These are phyloP conservation scores for Habroteleia sp. DNA, from an alignment of 2,888 invertebrate species.

Conservation along the genomic window DNA sequence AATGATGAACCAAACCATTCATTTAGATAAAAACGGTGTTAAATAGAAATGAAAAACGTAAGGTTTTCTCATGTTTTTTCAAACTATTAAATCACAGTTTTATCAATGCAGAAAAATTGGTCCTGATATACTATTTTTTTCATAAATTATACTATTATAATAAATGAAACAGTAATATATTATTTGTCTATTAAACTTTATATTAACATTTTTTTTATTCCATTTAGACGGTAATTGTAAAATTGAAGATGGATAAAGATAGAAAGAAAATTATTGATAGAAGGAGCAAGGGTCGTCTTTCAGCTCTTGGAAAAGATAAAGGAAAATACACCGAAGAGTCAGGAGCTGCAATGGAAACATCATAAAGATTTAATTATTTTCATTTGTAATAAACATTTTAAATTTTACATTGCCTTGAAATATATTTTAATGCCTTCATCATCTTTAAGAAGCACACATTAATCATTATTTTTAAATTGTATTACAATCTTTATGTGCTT, in stretches of 20 bases:
- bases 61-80: slow-evolving; percentile 81
- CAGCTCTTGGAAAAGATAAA: slow-evolving; percentile 97
- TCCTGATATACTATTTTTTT: slow-evolving; percentile 25
- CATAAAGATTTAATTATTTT: too few relatives aligned
- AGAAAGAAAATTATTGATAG: slow-evolving; percentile 98
- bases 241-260: slow-evolving; percentile 99
- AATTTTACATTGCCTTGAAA: too few relatives aligned
- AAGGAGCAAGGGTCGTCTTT: slow-evolving; percentile 95
- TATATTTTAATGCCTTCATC: too few relatives aligned
- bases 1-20: slow-evolving; percentile 86
- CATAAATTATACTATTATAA: background rate
- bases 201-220: too few relatives aligned
- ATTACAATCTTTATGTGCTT: too few relatives aligned
- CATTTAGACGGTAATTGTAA: slow-evolving; percentile 99
- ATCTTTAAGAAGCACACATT: too few relatives aligned
- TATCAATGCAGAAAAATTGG: slow-evolving; percentile 83
- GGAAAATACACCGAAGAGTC: slow-evolving; percentile 97
- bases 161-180: too few relatives aligned
- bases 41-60: slow-evolving; percentile 73
- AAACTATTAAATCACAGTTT: slow-evolving; percentile 73
- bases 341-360: slow-evolving; percentile 89
- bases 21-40: slow-evolving; percentile 81
- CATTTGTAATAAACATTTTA: too few relatives aligned
- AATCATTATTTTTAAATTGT: too few relatives aligned
- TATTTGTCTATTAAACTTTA: too few relatives aligned